Evolutionary conservation across 2,797 vertebrate genomes (phyloP), one percentile per base, ranked within the genome.

Genomic region (Sebastes kiyomatsui): DNA sequence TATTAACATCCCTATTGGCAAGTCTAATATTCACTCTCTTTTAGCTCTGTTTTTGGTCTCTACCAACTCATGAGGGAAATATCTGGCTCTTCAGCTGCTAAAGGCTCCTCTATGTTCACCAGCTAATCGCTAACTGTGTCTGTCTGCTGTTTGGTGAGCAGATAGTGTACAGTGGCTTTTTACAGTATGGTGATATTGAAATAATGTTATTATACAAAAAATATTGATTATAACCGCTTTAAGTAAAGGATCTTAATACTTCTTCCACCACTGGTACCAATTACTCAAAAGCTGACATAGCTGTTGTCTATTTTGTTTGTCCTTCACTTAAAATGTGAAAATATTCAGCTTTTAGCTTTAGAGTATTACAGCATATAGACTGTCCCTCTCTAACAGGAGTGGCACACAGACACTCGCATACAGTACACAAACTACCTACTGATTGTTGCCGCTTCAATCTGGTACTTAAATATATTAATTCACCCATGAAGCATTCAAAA

Each of bases 391-490:
- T 12, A 20, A 30, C 27, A 1, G 23, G 0, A 25, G 4, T 9
- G 33, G 23, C 16, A 27, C 59, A 46, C 30, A 28, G 16, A 65
- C 3, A 7, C 23, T 75, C 9, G 38, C 16, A 52, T 11, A 54
- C 10, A 30, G 11, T 9, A 70, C 23, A 68, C 27, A 65, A 33
- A 46, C 77, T 10, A 16, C 28, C 62, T 11, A 42, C 72, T 38
- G 61, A 81, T 56, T 73, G n/a, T n/a, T 75, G 9, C 33, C 38
- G 42, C 67, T 59, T 81, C 59, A 33, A 2, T 73, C 33, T 78
- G 49, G 55, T 72, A 58, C 77, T 85, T 76, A 81, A 76, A 77
- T 32, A 72, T 58, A 85, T 83, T 79, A 79, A 89, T 83, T 81
- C 49, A 5, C 12, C 54, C 55, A 62, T 75, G 69, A 83, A 80